A percentile compares a stretch with the other conserved stretches of the same genome.
These are phyloP conservation scores for Hippocampus barbouri DNA, from an alignment of 2,113 vertebrate species.

Conservation along the genomic window DNA sequence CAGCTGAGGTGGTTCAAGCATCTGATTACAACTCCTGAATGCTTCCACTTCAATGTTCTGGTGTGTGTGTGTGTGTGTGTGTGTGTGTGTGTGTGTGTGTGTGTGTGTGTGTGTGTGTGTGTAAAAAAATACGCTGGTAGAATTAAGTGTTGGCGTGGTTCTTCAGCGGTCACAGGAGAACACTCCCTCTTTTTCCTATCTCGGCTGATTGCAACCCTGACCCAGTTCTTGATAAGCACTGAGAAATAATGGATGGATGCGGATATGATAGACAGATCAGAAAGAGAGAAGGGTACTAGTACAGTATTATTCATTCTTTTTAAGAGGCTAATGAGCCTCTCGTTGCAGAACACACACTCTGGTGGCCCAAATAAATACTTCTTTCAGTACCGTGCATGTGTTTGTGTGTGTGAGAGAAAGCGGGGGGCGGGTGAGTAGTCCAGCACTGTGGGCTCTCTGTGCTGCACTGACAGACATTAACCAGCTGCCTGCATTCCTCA, in stretches of 20 bases:
- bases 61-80: no score
- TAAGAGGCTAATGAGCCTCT: slow-evolving; percentile 36
- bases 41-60: background rate
- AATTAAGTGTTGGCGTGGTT: no score
- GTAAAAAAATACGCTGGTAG: background rate
- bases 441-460: slow-evolving; percentile 65
- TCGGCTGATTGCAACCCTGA: background rate
- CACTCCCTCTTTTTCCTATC: background rate
- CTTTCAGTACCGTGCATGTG: slow-evolving; percentile 55
- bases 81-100: no score
- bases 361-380: slow-evolving; percentile 64
- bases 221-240: slow-evolving; percentile 1
- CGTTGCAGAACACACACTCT: slow-evolving; percentile 53
- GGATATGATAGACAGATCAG: slow-evolving; percentile 3
- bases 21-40: slow-evolving; percentile 1
- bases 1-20: background rate
- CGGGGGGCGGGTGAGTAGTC: slow-evolving; percentile 24
- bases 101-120: background rate
- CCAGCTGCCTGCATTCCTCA: slow-evolving; percentile 66
- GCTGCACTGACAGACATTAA: slow-evolving; percentile 66
- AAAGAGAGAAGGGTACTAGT: background rate
- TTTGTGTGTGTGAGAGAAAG: slow-evolving; percentile 17
- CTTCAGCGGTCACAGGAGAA: background rate
- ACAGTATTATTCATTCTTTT: slow-evolving; percentile 8
- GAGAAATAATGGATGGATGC: slow-evolving; percentile 9